Base-by-base conservation (phyloP, 2,888 invertebrate genomes). In the Chelonus formosanus region DNA sequence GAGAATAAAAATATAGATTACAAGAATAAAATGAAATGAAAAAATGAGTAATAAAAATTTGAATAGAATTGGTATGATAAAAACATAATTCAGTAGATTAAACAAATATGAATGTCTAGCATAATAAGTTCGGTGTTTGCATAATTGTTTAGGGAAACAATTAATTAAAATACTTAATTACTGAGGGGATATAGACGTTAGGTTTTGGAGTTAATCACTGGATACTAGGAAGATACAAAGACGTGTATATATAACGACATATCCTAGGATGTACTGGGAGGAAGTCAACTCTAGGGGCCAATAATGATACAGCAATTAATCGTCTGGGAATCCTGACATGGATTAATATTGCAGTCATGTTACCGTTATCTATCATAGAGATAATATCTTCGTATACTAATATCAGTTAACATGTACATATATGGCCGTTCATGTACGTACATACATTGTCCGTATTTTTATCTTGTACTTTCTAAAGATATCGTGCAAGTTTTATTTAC, bases 271-370 rank as follows among this genome's bases (percentile, higher is more conserved):
- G 20, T 52, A 52, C 40, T 6, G 44, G 40, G 44, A 44, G 52
- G 43, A 52, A 44, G 32, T 54, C 10, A 54, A 43, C 61, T 53
- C 63, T 20, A 35, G 63, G 56, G 63, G 56, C 57, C 63, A 63
- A 63, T 56, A 56, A 63, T 48, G 63, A 63, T 63, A 57, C 50
- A 20, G 57, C 50, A 63, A 63, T 63, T 63, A 63, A 63, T 63
- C 57, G 36, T 34, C 63, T 32, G 53, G 36, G 53, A 53, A 61
- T 61, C 63, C 40, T 56, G 63, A 56, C 63, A 34, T 57, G 50
- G 63, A 61, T 56, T 47, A 50, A 63, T 63, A 57, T 48, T 56
- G 48, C 48, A 50, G 43, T 31, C 43, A 32, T 50, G 36, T 61
- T 61, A 53, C 61, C 60, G 61, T 53, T 61, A 61, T 61, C 61